These are phyloP conservation scores for Dioctria linearis DNA, from an alignment of 2,888 invertebrate genomes.

Conservation along the genomic window DNA sequence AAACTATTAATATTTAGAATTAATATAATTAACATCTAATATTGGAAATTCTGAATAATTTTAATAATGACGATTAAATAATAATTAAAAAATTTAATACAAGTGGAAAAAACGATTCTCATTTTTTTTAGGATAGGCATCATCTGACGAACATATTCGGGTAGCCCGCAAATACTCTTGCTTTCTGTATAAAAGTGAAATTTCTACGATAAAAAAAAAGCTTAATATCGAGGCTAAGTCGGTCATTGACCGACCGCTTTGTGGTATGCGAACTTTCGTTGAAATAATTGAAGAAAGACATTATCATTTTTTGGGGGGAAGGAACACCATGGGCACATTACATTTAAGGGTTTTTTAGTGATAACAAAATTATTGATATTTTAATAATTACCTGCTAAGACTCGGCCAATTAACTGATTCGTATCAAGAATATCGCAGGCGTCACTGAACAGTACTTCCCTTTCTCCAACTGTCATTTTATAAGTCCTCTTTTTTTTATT, in stretches of 20 bases:
- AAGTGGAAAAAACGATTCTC: no score
- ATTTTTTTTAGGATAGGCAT: no score
- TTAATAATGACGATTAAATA: no score
- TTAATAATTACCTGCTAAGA: constrained; percentile 68
- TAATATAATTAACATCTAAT: no score
- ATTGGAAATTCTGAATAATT: no score
- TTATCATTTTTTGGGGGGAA: not conserved
- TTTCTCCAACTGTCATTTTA: constrained; percentile 69
- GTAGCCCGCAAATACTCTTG: no score
- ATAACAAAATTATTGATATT: not conserved
- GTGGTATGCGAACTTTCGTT: constrained; percentile 35
- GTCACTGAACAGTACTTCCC: constrained; percentile 67
- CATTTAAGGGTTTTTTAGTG: not conserved
- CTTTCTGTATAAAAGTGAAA: constrained; percentile 36
- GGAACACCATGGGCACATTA: not conserved
- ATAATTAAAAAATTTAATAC: no score
- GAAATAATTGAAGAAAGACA: constrained; percentile 35
- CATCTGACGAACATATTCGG: no score
- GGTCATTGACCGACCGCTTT: constrained; percentile 54
- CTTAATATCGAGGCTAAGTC: constrained; percentile 50
- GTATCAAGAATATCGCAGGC: constrained; percentile 63
- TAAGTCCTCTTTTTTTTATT: constrained; percentile 7
- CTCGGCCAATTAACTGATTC: constrained; percentile 69
- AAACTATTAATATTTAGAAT: no score
- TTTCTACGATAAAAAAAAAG: constrained; percentile 33